Percentiles rank a stretch among this genome's conserved stretches.
phyloP scores from a whole-genome alignment of 1,140 invertebrate species.

The Zaprionus ghesquierei region DNA sequence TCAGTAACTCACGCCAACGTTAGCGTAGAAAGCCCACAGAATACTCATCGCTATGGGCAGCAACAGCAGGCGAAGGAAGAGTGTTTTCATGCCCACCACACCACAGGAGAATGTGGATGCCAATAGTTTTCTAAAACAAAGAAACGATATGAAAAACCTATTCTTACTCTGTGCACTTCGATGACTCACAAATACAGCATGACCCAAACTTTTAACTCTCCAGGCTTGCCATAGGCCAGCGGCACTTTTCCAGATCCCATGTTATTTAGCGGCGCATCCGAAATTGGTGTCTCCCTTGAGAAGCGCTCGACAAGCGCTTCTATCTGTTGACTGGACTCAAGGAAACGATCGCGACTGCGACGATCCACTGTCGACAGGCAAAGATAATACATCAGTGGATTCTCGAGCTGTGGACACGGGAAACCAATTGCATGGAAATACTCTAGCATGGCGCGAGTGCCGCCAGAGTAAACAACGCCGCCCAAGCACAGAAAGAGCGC shows the following conservation, averaged over 20 bases:
- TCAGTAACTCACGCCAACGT: constrained; percentile 84
- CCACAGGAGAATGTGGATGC: constrained; percentile 91
- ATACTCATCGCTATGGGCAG: constrained; percentile 91
- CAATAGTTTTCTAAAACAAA: constrained; percentile 87
- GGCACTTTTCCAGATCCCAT: constrained; percentile 88
- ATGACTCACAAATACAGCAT: constrained; percentile 89
- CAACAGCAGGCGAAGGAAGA: constrained; percentile 88
- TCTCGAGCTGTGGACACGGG: constrained; percentile 95
- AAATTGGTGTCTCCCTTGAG: constrained; percentile 87
- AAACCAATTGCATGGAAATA: constrained; percentile 96
- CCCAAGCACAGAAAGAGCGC: constrained; percentile 92
- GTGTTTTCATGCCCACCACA: constrained; percentile 87
- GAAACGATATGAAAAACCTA: not conserved
- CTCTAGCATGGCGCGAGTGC: constrained; percentile 93
- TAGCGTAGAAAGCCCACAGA: constrained; percentile 91
- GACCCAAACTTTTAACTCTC: constrained; percentile 87
- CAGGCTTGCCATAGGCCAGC: constrained; percentile 88
- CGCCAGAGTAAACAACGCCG: constrained; percentile 95
- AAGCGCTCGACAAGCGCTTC: constrained; percentile 95
- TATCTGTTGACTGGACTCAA: constrained; percentile 96
- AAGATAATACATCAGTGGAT: constrained; percentile 96
- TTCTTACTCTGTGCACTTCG: not conserved
- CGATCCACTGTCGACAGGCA: constrained; percentile 95
- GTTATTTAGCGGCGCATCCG: constrained; percentile 82
- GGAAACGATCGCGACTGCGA: constrained; percentile 89